phyloP scores from a whole-genome alignment of 2,113 vertebrate species.

The Spizaetus ornatus region DNA sequence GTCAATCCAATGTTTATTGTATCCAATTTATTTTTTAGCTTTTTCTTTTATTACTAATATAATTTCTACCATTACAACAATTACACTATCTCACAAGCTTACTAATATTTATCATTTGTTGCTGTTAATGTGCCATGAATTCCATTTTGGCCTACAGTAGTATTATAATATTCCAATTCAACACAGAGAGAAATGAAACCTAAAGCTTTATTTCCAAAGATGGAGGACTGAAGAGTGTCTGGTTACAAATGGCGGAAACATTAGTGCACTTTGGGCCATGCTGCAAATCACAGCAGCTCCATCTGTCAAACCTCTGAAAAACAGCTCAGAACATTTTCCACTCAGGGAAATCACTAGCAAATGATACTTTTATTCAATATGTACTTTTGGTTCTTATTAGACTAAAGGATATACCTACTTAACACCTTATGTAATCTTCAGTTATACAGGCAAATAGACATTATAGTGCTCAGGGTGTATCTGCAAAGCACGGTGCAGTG shows the following conservation, averaged over 20 bases:
- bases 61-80: constrained; percentile 22
- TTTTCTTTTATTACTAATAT: constrained; percentile 57
- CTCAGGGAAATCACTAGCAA: constrained; percentile 42
- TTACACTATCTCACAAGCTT: constrained; percentile 6
- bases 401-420: not conserved
- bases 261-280: constrained; percentile 17
- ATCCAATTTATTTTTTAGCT: constrained; percentile 49
- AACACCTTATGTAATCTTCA: not conserved
- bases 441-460: not conserved
- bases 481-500: not conserved
- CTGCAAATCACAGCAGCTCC: constrained; percentile 47
- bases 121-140: constrained; percentile 4
- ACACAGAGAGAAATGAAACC: constrained; percentile 6
- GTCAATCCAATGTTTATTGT: constrained; percentile 41
- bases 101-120: constrained; percentile 48
- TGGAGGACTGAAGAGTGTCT: not conserved
- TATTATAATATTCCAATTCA: not conserved
- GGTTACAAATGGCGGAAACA: constrained; percentile 47
- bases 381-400: not conserved
- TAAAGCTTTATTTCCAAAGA: constrained; percentile 39
- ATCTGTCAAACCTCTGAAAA: constrained; percentile 48
- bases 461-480: not conserved
- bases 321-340: constrained; percentile 27
- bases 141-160: constrained; percentile 5
- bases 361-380: not conserved